Evolutionary conservation across 2,888 invertebrate species (phyloP).

Genomic region (Callimorpha dominula): DNA sequence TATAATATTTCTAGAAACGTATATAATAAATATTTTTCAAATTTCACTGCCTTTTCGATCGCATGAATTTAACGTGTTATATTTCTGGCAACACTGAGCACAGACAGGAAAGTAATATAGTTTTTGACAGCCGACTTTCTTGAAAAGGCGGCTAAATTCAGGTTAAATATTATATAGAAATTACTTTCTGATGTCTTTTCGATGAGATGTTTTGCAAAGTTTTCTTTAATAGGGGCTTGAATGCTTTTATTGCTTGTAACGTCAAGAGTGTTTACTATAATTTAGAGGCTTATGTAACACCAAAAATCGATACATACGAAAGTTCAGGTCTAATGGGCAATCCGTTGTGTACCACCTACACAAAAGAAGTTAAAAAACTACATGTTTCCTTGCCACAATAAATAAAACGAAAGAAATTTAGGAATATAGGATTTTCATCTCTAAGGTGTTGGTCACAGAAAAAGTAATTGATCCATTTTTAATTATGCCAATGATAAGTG

Average conservation of each 20-base stretch:
- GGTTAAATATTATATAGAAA: background rate
- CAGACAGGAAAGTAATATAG: background rate
- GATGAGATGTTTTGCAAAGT: background rate
- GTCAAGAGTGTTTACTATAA: background rate
- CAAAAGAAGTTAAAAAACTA: too few species aligned
- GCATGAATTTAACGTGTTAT: background rate
- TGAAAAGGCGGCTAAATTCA: too few species aligned
- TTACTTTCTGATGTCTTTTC: background rate
- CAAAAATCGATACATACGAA: background rate
- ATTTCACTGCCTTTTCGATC: background rate
- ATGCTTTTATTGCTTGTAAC: background rate
- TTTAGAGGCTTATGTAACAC: background rate
- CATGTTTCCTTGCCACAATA: too few species aligned
- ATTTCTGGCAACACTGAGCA: background rate
- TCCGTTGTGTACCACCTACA: background rate
- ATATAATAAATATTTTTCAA: too few species aligned
- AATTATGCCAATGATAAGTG: too few species aligned
- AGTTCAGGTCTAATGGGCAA: background rate
- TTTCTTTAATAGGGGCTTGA: background rate
- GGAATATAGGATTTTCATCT: too few species aligned
- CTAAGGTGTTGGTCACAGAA: too few species aligned
- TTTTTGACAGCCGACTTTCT: too few species aligned
- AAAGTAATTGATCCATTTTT: too few species aligned
- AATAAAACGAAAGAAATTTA: too few species aligned
- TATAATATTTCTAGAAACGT: background rate